Percentiles rank a stretch among this genome's conserved stretches.
These are phyloP conservation scores for Tipula unca DNA, from an alignment of 2,888 invertebrate species.

Conservation along the genomic window DNA sequence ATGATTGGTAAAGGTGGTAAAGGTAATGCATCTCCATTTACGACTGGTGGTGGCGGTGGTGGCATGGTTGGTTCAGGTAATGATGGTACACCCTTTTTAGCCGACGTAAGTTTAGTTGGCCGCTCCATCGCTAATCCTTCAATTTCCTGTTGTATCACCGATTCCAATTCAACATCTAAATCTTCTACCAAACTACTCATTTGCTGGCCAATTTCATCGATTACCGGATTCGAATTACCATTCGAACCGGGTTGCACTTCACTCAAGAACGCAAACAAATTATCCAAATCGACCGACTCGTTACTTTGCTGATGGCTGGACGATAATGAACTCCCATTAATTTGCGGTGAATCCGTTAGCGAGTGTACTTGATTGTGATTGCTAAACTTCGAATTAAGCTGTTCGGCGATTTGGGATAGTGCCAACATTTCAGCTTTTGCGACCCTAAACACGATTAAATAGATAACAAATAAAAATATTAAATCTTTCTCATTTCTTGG, in stretches of 20 bases:
- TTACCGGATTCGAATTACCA: constrained; percentile 52
- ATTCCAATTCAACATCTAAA: constrained; percentile 69
- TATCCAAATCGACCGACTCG: constrained; percentile 79
- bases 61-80: constrained; percentile 70
- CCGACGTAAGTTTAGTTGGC: constrained; percentile 28
- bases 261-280: constrained; percentile 81
- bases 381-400: constrained; percentile 52
- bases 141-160: constrained; percentile 54
- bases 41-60: constrained; percentile 55
- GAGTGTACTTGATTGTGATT: constrained; percentile 27
- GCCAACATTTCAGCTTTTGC: constrained; percentile 56
- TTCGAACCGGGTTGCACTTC: constrained; percentile 53
- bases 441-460: constrained; percentile 39
- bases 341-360: constrained; percentile 26
- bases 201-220: constrained; percentile 75
- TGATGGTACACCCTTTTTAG: constrained; percentile 44
- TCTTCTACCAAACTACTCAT: constrained; percentile 78
- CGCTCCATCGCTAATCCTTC: constrained; percentile 45
- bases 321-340: constrained; percentile 30
- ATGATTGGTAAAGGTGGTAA: constrained; percentile 27
- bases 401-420: constrained; percentile 63
- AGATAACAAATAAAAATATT: constrained; percentile 20
- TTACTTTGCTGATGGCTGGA: constrained; percentile 39
- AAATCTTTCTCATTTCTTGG: background rate
- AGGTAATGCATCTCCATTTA: constrained; percentile 29